Conservation (phyloP, 1,140 invertebrate genomes). For the Drosophila nigrodunni region DNA sequence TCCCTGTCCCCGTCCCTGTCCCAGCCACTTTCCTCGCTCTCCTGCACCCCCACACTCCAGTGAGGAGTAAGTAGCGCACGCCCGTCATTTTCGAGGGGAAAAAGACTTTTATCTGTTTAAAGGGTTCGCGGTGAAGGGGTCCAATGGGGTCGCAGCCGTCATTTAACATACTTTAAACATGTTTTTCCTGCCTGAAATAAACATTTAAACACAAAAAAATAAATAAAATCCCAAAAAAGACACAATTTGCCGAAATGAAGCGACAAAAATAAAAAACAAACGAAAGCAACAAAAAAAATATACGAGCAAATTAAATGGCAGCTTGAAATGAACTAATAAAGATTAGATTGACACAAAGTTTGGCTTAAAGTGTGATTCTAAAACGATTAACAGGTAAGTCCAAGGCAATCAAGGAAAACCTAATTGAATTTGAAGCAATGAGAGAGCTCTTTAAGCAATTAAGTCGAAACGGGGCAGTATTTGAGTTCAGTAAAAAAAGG, state of each 20-base stretch:
- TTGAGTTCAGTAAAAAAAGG: no score
- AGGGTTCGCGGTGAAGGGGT: conserved; percentile 36
- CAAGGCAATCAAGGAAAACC: conserved; percentile 34
- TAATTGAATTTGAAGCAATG: conserved; percentile 1
- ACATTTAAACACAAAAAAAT: conserved; percentile 10
- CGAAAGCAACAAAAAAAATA: conserved; percentile 11
- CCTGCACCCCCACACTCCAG: neutral
- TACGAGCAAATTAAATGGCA: conserved; percentile 33
- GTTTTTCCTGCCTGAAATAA: conserved; percentile 60
- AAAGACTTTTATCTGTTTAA: conserved; percentile 69
- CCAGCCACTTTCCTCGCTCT: neutral
- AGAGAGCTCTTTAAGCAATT: neutral
- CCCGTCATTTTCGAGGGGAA: conserved; percentile 7
- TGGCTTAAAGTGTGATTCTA: conserved; percentile 18
- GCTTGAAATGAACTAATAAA: conserved; percentile 39
- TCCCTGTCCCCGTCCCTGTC: neutral
- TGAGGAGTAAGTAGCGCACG: neutral
- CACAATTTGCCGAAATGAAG: conserved; percentile 62
- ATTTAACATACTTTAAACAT: conserved; percentile 79
- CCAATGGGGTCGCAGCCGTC: conserved; percentile 45
- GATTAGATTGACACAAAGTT: conserved; percentile 23
- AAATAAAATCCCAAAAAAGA: conserved; percentile 3
- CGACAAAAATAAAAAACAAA: conserved; percentile 4
- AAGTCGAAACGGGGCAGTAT: neutral
- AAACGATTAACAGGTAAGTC: conserved; percentile 42